Conservation (phyloP, 2,797 vertebrate genomes). For the Pantherophis vulpinus region DNA sequence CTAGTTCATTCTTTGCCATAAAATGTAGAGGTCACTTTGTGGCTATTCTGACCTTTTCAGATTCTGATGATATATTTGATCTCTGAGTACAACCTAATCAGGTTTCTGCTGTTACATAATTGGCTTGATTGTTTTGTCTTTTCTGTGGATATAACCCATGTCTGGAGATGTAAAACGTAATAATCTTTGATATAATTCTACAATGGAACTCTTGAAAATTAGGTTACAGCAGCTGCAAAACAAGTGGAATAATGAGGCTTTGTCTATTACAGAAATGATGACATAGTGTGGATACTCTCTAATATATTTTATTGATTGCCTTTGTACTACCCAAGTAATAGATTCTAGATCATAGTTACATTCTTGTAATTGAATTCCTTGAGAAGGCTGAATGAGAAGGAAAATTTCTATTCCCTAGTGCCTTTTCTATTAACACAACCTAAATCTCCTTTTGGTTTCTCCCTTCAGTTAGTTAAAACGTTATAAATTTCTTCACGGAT, state of each 20-base stretch:
- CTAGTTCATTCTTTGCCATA: constrained; percentile 38
- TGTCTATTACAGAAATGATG: constrained; percentile 45
- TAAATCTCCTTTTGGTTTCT: constrained; percentile 51
- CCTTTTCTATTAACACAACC: constrained; percentile 53
- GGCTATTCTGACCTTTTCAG: constrained; percentile 49
- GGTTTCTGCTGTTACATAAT: constrained; percentile 57
- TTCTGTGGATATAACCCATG: constrained; percentile 58
- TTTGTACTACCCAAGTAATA: constrained; percentile 46
- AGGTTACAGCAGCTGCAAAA: constrained; percentile 64
- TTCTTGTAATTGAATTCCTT: constrained; percentile 60
- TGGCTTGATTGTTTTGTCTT: constrained; percentile 51
- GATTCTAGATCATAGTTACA: constrained; percentile 46
- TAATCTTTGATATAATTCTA: constrained; percentile 66
- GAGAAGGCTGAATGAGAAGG: constrained; percentile 48
- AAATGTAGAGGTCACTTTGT: constrained; percentile 33
- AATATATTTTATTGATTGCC: constrained; percentile 46
- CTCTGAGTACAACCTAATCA: constrained; percentile 57
- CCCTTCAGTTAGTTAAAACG: constrained; percentile 59
- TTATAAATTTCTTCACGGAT: constrained; percentile 42
- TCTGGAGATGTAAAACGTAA: constrained; percentile 65
- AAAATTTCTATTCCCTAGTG: constrained; percentile 46
- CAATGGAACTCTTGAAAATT: constrained; percentile 63
- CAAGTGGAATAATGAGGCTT: constrained; percentile 51
- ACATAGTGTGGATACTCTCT: constrained; percentile 49
- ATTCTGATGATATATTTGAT: constrained; percentile 65